phyloP scores from a whole-genome alignment of 2,797 vertebrate genomes.

The Heteromormyrus szaboi region DNA sequence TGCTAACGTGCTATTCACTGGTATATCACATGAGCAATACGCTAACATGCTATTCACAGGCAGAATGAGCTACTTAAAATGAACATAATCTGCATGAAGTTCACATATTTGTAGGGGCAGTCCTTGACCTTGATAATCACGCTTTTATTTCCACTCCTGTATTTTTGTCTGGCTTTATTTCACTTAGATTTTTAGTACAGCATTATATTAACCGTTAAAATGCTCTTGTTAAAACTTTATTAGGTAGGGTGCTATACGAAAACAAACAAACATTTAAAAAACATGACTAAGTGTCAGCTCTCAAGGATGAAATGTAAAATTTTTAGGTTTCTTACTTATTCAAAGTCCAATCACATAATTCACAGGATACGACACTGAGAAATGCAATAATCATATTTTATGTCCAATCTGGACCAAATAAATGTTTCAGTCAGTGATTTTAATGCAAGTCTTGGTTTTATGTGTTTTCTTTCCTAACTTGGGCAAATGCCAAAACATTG shows the following conservation, averaged over 20 bases:
- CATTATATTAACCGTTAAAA: background rate
- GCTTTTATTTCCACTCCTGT: background rate
- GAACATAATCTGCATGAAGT: background rate
- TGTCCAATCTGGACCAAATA: background rate
- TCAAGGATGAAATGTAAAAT: background rate
- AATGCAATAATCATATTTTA: background rate
- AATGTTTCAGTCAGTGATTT: background rate
- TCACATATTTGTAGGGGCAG: background rate
- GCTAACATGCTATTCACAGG: background rate
- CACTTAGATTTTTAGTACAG: background rate
- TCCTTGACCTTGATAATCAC: background rate
- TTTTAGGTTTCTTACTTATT: background rate
- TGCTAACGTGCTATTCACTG: background rate
- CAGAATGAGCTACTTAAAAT: background rate
- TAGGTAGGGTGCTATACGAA: background rate
- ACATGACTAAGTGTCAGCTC: background rate
- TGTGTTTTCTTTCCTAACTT: background rate
- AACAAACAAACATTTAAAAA: background rate
- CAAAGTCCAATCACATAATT: background rate
- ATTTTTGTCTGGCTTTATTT: background rate
- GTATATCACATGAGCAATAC: background rate
- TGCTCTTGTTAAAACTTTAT: background rate
- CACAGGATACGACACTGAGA: background rate
- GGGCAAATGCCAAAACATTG: background rate
- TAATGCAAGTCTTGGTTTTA: background rate